These are phyloP conservation scores for Ectemnius lituratus DNA, from an alignment of 2,888 invertebrate genomes.

Conservation along the genomic window DNA sequence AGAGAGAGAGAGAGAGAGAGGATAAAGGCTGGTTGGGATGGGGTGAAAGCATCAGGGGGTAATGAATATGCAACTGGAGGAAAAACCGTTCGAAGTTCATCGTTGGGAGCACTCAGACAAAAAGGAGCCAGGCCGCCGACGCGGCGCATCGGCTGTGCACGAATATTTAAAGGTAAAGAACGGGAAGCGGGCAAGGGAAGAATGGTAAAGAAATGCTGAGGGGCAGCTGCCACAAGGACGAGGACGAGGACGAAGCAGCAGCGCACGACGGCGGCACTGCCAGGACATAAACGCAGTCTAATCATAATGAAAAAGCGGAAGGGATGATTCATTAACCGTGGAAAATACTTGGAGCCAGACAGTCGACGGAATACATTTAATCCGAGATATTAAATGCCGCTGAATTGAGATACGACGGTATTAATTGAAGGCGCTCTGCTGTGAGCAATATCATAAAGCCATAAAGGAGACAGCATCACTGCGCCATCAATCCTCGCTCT, in stretches of 20 bases:
- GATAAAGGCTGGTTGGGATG: background rate
- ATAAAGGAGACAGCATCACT: background rate
- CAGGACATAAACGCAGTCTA: slow-evolving; percentile 40
- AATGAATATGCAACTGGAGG: background rate
- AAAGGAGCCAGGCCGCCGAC: too few species aligned
- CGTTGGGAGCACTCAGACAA: background rate
- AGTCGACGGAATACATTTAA: slow-evolving; percentile 28
- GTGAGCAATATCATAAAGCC: background rate
- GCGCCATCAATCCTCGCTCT: too few species aligned
- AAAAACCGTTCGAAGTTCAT: background rate
- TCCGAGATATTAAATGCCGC: slow-evolving; percentile 29
- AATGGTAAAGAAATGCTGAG: slow-evolving; percentile 22
- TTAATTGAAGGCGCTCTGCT: slow-evolving; percentile 16
- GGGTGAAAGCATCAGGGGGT: background rate
- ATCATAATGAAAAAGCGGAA: slow-evolving; percentile 29
- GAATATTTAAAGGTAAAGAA: slow-evolving; percentile 26
- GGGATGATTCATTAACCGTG: slow-evolving; percentile 33
- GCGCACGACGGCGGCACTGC: too few species aligned
- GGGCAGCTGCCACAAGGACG: background rate
- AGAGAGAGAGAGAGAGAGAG: too few species aligned
- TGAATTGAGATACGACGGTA: slow-evolving; percentile 19
- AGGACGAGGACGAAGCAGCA: too few species aligned
- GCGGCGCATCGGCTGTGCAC: background rate
- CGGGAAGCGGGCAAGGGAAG: slow-evolving; percentile 8
- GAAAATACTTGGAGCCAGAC: slow-evolving; percentile 17